These are phyloP conservation scores for Chymomyza caudatula DNA, from an alignment of 2,888 invertebrate species.

Conservation along the genomic window DNA sequence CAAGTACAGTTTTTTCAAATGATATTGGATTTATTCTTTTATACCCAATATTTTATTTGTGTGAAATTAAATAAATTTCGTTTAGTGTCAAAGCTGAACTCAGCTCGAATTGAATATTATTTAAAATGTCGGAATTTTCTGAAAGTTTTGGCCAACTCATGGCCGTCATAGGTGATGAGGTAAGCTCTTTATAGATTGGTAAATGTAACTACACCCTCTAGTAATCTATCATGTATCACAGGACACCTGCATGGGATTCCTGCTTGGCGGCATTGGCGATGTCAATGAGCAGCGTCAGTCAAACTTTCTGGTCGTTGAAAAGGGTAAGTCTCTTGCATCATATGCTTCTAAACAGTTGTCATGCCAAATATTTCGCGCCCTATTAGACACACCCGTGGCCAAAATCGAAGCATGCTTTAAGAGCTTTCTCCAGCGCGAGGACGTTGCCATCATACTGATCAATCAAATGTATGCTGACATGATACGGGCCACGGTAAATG, in stretches of 20 bases:
- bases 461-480: slow-evolving; percentile 53
- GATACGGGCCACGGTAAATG: slow-evolving; percentile 48
- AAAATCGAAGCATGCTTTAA: slow-evolving; percentile 45
- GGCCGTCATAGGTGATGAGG: slow-evolving; percentile 59
- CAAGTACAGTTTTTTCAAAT: too few relatives aligned
- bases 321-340: slow-evolving; percentile 21
- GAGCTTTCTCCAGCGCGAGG: slow-evolving; percentile 41
- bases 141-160: slow-evolving; percentile 24
- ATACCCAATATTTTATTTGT: too few relatives aligned
- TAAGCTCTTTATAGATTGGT: slow-evolving; percentile 8
- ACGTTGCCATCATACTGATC: slow-evolving; percentile 53
- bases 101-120: not conserved
- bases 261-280: slow-evolving; percentile 60
- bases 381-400: slow-evolving; percentile 32
- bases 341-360: not conserved
- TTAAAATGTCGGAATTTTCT: not conserved
- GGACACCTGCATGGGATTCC: slow-evolving; percentile 59
- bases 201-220: not conserved
- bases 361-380: not conserved
- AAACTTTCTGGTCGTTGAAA: slow-evolving; percentile 57
- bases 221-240: not conserved
- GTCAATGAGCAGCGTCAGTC: slow-evolving; percentile 37
- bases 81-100: not conserved
- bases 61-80: not conserved
- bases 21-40: too few relatives aligned